A percentile compares a stretch with the other conserved stretches of the same genome.
Conservation (phyloP, 1,140 invertebrate species). For the Cotesia typhae region DNA sequence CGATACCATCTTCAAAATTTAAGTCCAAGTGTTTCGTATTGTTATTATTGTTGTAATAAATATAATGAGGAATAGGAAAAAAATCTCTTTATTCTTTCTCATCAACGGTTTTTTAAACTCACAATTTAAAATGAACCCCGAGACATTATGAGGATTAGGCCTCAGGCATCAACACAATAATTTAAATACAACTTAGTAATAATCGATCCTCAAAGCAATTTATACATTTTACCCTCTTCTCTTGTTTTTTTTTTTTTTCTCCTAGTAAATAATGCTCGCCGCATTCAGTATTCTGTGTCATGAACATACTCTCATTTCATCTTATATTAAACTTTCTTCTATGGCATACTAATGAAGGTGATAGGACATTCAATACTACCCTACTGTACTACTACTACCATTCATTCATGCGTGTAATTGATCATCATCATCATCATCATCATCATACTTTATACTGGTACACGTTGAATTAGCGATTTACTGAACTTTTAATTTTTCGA, state of each 20-base stretch:
- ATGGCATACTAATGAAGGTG: slow-evolving; percentile 28
- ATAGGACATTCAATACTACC: slow-evolving; percentile 6
- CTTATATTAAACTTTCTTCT: slow-evolving; percentile 17
- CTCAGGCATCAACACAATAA: background rate
- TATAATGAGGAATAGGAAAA: background rate
- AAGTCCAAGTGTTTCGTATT: slow-evolving; percentile 27
- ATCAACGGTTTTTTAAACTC: slow-evolving; percentile 10
- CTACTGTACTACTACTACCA: background rate
- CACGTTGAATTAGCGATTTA: slow-evolving; percentile 12
- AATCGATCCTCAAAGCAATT: background rate
- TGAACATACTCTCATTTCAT: background rate
- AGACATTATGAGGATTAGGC: no score
- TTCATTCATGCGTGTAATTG: no score
- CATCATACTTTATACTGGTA: background rate
- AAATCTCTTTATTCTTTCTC: slow-evolving; percentile 10
- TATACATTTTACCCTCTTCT: slow-evolving; percentile 16
- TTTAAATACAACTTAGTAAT: background rate
- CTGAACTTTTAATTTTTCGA: background rate
- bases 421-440: no score
- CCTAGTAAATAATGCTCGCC: background rate
- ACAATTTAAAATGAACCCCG: background rate
- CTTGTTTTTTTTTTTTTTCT: slow-evolving; percentile 1
- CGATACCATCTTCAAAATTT: slow-evolving; percentile 29
- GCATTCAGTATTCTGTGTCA: no score
- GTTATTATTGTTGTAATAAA: background rate